Conservation (phyloP, 2,797 vertebrate genomes). For the Spinus olivaceus region DNA sequence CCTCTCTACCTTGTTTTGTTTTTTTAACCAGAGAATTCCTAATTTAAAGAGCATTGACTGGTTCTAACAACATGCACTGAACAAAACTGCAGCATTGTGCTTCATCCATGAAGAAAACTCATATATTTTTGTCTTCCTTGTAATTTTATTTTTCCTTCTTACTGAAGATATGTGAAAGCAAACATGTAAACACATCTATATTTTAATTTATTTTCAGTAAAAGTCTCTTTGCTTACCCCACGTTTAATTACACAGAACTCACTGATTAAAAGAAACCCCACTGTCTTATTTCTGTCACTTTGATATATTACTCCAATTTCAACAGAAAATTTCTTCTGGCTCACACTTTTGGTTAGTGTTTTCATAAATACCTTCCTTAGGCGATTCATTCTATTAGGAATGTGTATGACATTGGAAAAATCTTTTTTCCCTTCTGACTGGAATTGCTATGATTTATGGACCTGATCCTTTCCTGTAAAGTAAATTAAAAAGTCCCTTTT, state of each 20-base stretch:
- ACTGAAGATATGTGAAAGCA: not conserved
- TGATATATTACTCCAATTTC: conserved; percentile 50
- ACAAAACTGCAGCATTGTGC: not conserved
- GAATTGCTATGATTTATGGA: conserved; percentile 33
- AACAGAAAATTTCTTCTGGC: not conserved
- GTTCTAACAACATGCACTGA: not conserved
- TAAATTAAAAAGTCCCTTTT: conserved; percentile 19
- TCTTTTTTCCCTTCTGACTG: not conserved
- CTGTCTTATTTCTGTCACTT: conserved; percentile 56
- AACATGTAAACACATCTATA: not conserved
- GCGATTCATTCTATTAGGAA: conserved; percentile 30
- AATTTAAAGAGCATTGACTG: not conserved
- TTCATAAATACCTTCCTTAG: conserved; percentile 50
- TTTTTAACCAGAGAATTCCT: not conserved
- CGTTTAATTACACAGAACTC: conserved; percentile 34
- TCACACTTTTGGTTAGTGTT: conserved; percentile 30
- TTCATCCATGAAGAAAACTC: not conserved
- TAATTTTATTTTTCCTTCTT: not conserved
- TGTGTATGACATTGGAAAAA: conserved; percentile 32
- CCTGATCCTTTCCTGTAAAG: conserved; percentile 5
- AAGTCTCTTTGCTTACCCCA: not conserved
- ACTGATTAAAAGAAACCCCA: conserved; percentile 39
- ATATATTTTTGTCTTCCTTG: not conserved
- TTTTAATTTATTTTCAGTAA: not conserved
- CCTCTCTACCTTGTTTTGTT: not conserved